These are phyloP conservation scores for Dioctria linearis DNA, from an alignment of 2,888 invertebrate genomes.

Conservation along the genomic window DNA sequence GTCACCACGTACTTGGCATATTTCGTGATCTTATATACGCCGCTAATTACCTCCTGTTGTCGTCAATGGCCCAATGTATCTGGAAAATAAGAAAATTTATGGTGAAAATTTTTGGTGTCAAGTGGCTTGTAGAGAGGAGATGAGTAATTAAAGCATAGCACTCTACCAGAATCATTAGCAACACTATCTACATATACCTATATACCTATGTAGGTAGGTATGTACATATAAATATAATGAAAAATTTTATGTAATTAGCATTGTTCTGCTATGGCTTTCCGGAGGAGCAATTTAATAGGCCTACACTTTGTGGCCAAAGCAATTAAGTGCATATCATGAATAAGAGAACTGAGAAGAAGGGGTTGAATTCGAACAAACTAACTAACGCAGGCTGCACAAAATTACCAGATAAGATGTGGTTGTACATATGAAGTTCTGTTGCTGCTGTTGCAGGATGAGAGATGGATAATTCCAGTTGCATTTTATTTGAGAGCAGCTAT, in stretches of 20 bases:
- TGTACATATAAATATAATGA: not conserved
- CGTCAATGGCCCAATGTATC: not conserved
- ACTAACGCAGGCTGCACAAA: not conserved
- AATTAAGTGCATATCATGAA: not conserved
- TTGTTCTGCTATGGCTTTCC: not conserved
- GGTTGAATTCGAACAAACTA: not conserved
- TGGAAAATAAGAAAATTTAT: constrained; percentile 1
- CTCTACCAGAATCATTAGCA: not conserved
- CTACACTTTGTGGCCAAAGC: not conserved
- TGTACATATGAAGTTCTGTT: too few relatives aligned
- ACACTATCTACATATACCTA: not conserved
- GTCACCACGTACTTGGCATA: constrained; percentile 5
- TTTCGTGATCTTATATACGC: not conserved
- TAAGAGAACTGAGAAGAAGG: not conserved
- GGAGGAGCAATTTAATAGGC: not conserved
- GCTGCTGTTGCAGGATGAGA: not conserved
- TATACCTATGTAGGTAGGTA: too few relatives aligned
- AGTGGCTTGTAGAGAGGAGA: not conserved
- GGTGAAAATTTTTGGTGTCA: not conserved
- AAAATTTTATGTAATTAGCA: not conserved
- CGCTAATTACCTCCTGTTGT: constrained; percentile 3
- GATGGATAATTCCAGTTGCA: constrained; percentile 12
- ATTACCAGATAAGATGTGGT: not conserved
- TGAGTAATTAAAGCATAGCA: not conserved
- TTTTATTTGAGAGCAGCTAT: not conserved